These are phyloP conservation scores for Sebastes minor DNA, from an alignment of 2,797 vertebrate species.

Conservation along the genomic window DNA sequence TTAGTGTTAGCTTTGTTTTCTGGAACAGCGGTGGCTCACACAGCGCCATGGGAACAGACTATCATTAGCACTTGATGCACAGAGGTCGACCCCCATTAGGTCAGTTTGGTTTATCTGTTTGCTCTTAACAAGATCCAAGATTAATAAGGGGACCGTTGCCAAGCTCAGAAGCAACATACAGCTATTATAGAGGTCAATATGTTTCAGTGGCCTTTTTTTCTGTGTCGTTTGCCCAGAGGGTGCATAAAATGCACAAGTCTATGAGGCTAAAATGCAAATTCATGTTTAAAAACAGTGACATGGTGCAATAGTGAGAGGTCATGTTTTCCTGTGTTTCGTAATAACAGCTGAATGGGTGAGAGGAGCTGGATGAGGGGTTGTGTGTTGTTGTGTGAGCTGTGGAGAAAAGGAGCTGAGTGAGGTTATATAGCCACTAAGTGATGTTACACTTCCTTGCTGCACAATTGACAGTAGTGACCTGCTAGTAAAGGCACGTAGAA, in stretches of 20 bases:
- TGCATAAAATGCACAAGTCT: not conserved
- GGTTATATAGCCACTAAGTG: not conserved
- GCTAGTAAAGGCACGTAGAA: not conserved
- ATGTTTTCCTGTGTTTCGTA: constrained; percentile 17
- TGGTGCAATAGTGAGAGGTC: not conserved
- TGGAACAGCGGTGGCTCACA: constrained; percentile 44
- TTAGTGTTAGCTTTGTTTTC: constrained; percentile 63
- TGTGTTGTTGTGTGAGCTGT: not conserved
- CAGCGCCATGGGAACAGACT: constrained; percentile 38
- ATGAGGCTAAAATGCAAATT: not conserved
- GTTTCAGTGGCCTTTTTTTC: constrained; percentile 3
- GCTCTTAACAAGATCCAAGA: constrained; percentile 46
- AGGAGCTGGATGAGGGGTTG: not conserved
- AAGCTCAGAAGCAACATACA: constrained; percentile 27
- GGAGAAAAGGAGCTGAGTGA: not conserved
- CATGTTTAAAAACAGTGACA: not conserved
- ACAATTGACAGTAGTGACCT: not conserved
- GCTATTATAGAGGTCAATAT: constrained; percentile 30
- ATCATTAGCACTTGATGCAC: constrained; percentile 56
- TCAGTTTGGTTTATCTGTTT: constrained; percentile 53
- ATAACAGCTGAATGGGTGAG: not conserved
- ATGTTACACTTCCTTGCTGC: not conserved
- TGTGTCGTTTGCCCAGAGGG: not conserved
- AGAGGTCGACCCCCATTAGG: constrained; percentile 43
- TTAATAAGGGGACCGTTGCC: constrained; percentile 24